Percentiles rank a stretch among this genome's conserved stretches.
Evolutionary conservation across 2,113 vertebrate species (phyloP).

Genomic region (Clarias batrachus): DNA sequence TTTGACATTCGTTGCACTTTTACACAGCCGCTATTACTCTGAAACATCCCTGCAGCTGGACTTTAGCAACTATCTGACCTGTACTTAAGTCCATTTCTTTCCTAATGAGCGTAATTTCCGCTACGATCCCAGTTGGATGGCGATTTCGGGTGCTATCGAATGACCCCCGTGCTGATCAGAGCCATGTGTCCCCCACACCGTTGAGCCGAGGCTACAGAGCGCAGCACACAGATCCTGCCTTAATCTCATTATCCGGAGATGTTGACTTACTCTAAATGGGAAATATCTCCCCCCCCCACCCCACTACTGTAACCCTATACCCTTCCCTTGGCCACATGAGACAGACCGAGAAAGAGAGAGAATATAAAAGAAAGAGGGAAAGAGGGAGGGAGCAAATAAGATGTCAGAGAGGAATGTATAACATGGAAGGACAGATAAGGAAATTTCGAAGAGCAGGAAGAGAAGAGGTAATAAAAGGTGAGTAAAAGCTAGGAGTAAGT

Average conservation of each 20-base stretch:
- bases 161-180: conserved; percentile 74
- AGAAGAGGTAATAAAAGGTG: conserved; percentile 34
- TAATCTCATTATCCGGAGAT: conserved; percentile 75
- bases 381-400: conserved; percentile 51
- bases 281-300: conserved; percentile 68
- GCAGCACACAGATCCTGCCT: conserved; percentile 60
- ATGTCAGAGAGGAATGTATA: conserved; percentile 4
- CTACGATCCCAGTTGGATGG: conserved; percentile 66
- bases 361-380: conserved; percentile 40
- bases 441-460: conserved; percentile 42
- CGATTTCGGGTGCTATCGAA: conserved; percentile 69
- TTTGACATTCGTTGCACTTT: neutral
- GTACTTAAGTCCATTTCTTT: conserved; percentile 5
- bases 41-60: neutral
- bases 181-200: conserved; percentile 74
- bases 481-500: conserved; percentile 31
- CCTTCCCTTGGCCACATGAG: conserved; percentile 46
- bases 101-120: conserved; percentile 70
- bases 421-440: conserved; percentile 50
- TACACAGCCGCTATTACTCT: neutral
- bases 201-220: conserved; percentile 33
- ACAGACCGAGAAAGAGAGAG: conserved; percentile 21
- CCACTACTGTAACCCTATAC: conserved; percentile 76
- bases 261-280: conserved; percentile 77
- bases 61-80: conserved; percentile 24